Percentiles rank a stretch among this genome's conserved stretches.
These are phyloP conservation scores for Callipepla californica DNA, from an alignment of 2,113 vertebrate genomes.

Conservation along the genomic window DNA sequence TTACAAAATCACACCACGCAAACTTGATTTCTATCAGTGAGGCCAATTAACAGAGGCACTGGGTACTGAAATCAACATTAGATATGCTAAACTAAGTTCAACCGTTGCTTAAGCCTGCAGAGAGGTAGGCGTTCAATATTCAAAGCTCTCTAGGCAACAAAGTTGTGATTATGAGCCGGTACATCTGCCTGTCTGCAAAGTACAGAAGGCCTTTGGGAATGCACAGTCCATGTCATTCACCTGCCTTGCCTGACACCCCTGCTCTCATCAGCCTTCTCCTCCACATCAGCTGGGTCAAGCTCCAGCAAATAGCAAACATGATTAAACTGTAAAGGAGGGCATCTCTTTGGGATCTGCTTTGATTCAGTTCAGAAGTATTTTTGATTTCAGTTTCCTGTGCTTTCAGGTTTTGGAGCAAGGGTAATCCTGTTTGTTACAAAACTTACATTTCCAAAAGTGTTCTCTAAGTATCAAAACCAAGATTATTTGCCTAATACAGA, in stretches of 20 bases:
- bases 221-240: background rate
- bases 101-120: background rate
- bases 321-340: background rate
- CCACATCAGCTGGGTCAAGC: rapidly evolving
- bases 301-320: background rate
- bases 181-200: background rate
- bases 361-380: background rate
- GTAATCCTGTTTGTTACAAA: background rate
- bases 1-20: background rate
- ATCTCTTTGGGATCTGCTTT: no score
- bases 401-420: background rate
- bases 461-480: background rate
- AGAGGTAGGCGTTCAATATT: background rate
- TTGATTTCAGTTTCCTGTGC: background rate
- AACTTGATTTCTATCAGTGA: background rate
- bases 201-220: background rate
- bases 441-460: background rate
- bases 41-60: background rate
- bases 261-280: rapidly evolving
- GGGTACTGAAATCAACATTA: background rate
- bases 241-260: rapidly evolving
- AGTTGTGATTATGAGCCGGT: background rate
- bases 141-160: background rate
- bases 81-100: background rate
- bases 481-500: background rate